Base-by-base conservation (phyloP, 2,797 vertebrate species). In the Sciaenops ocellatus region DNA sequence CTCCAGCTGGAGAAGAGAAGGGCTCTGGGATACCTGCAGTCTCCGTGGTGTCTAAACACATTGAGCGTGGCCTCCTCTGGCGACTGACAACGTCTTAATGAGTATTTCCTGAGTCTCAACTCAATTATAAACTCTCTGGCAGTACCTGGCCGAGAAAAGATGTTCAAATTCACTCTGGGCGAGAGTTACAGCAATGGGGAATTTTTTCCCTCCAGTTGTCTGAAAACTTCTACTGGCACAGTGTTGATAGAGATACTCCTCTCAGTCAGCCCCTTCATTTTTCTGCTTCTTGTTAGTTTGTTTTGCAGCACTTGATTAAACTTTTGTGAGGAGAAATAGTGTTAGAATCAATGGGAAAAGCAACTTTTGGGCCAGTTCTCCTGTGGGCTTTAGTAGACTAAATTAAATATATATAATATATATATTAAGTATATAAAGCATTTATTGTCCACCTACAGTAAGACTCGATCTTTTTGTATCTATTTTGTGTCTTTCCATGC, bases 31-130 rank as follows among this genome's bases (percentile, higher is more conserved):
- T 57, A 50, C 62, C 71, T 73, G 83, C 73, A 63, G 89, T 91
- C 92, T 90, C 92, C 26, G 56, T 56, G 84, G 87, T 87, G 89
- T 93, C 91, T 87, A 76, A 91, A 90, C 87, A 89, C 90, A 88
- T 86, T 84, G 89, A 92, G 89, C 55, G 69, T 79, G 72, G 85
- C 76, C 82, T 92, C 92, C 88, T 92, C 87, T 75, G 80, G 90
- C 69, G 84, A 88, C 88, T 92, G 94, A 94, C 93, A 92, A 94
- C 66, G 87, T 94, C 94, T 95, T 94, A 95, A 95, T 94, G 93
- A 95, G 87, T 89, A 82, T 87, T 93, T 94, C 84, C 86, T 38
- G 65, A 85, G 75, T 87, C 92, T 92, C 88, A 86, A 89, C 90
- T 92, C 84, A 90, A 92, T 93, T 90, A 85, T 83, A 89, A 90